phyloP scores from a whole-genome alignment of 2,888 invertebrate genomes.

The Malacosoma neustria region DNA sequence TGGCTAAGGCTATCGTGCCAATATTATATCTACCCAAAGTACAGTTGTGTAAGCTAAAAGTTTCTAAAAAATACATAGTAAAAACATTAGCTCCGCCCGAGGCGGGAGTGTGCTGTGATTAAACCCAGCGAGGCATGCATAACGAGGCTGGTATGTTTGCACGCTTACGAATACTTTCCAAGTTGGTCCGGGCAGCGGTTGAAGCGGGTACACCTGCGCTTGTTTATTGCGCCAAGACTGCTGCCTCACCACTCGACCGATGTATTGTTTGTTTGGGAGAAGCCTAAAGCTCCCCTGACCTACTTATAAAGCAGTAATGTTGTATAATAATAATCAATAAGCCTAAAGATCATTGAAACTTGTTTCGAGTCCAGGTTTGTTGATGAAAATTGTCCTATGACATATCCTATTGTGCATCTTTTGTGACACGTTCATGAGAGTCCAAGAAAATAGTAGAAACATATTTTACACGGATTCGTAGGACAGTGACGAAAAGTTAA shows the following conservation, averaged over 20 bases:
- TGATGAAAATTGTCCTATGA: no score
- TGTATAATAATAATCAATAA: conserved; percentile 16
- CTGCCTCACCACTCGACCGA: conserved; percentile 27
- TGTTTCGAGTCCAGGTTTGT: no score
- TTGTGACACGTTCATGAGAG: no score
- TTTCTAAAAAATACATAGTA: conserved; percentile 67
- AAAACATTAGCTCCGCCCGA: conserved; percentile 60
- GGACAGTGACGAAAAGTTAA: no score
- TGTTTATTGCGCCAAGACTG: conserved; percentile 57
- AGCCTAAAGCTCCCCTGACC: conserved; percentile 31
- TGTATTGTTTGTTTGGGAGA: conserved; percentile 57
- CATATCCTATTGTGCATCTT: no score
- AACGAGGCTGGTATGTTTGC: conserved; percentile 68
- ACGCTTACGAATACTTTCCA: conserved; percentile 66
- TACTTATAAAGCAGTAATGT: conserved; percentile 48
- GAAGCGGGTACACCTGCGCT: conserved; percentile 53
- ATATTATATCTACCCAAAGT: neutral
- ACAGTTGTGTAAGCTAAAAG: conserved; percentile 2
- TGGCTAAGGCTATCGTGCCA: no score
- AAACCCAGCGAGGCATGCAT: conserved; percentile 69
- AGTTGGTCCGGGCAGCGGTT: conserved; percentile 54
- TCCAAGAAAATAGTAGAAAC: no score
- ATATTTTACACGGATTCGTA: no score
- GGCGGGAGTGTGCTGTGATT: conserved; percentile 61
- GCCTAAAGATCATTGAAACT: no score